Conservation (phyloP, 2,797 vertebrate genomes). For the Aldrovandia affinis region DNA sequence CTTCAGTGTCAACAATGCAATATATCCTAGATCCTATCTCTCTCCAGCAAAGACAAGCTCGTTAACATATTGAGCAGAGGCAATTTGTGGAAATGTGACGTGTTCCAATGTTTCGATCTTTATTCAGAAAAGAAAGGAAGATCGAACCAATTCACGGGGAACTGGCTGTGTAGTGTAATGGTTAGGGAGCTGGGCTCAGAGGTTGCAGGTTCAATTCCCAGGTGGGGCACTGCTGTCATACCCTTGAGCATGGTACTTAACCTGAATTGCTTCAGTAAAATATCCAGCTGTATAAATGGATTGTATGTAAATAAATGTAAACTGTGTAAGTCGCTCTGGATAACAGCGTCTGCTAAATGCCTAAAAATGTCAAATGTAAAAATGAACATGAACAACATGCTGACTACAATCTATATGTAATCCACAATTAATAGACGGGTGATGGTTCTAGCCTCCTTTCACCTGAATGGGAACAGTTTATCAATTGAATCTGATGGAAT, state of each 20-base stretch:
- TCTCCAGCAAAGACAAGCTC: neutral
- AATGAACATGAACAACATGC: too few species aligned
- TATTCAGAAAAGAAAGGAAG: neutral
- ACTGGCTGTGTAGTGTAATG: too few species aligned
- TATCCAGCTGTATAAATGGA: too few species aligned
- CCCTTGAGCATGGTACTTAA: too few species aligned
- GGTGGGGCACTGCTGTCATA: too few species aligned
- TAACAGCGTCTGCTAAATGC: too few species aligned
- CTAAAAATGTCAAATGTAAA: too few species aligned
- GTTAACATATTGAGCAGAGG: neutral
- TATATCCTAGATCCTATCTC: neutral
- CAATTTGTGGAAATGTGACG: neutral
- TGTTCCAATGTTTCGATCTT: neutral
- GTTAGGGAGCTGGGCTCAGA: too few species aligned
- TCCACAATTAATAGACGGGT: neutral
- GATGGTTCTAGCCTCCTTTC: neutral
- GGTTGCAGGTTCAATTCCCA: too few species aligned
- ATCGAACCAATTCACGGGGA: neutral
- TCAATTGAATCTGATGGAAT: neutral
- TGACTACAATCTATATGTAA: neutral
- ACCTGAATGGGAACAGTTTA: neutral
- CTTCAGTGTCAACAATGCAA: neutral
- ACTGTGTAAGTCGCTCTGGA: too few species aligned
- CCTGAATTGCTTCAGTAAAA: too few species aligned
- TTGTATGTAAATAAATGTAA: too few species aligned